A percentile compares a stretch with the other conserved stretches of the same genome.
Evolutionary conservation across 2,888 invertebrate genomes (phyloP).

Genomic region (Cheiracanthium punctorium): DNA sequence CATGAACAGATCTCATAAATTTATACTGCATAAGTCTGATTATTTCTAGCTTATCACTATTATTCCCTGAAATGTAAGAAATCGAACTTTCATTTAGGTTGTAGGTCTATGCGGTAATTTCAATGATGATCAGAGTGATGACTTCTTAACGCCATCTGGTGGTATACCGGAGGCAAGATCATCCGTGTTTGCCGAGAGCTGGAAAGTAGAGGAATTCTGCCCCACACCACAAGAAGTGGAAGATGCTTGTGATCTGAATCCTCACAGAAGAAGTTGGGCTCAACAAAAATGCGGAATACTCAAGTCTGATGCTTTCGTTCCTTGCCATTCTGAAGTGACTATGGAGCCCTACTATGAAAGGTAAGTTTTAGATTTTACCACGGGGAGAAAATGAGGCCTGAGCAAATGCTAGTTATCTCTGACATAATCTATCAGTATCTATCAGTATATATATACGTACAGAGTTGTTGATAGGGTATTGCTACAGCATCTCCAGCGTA

Average conservation of each 20-base stretch:
- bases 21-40: no score
- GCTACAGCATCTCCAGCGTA: no score
- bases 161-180: slow-evolving; percentile 86
- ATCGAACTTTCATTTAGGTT: no score
- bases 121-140: slow-evolving; percentile 88
- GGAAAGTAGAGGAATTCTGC: slow-evolving; percentile 88
- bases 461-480: no score
- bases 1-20: no score
- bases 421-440: no score
- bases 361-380: slow-evolving; percentile 72
- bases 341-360: slow-evolving; percentile 82
- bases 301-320: slow-evolving; percentile 83
- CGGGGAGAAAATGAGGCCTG: no score
- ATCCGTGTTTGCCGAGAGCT: slow-evolving; percentile 89
- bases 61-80: no score
- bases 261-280: slow-evolving; percentile 89
- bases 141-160: slow-evolving; percentile 89
- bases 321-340: slow-evolving; percentile 87
- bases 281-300: slow-evolving; percentile 84
- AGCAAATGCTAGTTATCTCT: no score
- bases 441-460: no score
- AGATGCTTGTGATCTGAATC: slow-evolving; percentile 82
- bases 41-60: no score
- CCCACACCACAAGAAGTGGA: slow-evolving; percentile 79
- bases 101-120: slow-evolving; percentile 94